Evolutionary conservation across 2,113 vertebrate genomes (phyloP).

Genomic region (Microcebus lehilahytsara): DNA sequence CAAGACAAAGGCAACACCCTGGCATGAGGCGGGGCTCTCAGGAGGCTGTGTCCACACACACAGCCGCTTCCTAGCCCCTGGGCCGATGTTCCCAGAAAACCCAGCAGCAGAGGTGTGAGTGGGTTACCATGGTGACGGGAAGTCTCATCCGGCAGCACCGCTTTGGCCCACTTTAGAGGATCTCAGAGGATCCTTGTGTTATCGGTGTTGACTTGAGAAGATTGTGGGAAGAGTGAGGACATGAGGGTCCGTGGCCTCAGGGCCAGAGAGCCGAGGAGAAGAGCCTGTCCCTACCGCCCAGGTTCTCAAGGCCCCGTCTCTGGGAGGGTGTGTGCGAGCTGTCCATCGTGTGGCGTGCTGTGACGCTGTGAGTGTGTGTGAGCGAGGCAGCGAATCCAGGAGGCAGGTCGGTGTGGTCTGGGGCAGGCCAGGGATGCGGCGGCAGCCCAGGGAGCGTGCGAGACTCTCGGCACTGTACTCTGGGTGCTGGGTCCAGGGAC

Average conservation of each 20-base stretch:
- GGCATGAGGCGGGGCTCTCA: slow-evolving; percentile 61
- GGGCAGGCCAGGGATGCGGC: background rate
- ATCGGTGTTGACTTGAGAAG: slow-evolving; percentile 47
- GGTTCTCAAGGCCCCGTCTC: background rate
- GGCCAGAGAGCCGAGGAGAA: background rate
- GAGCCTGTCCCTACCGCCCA: background rate
- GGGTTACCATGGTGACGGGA: slow-evolving; percentile 83
- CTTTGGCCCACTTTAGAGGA: slow-evolving; percentile 81
- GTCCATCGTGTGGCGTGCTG: background rate
- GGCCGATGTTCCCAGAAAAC: slow-evolving; percentile 80
- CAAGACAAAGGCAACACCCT: slow-evolving; percentile 10
- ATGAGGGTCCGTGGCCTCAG: background rate
- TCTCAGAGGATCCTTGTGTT: slow-evolving; percentile 79
- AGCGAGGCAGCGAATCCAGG: background rate
- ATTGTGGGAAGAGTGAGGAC: background rate
- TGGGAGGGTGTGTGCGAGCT: background rate
- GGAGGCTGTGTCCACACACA: slow-evolving; percentile 64
- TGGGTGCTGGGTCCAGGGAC: background rate
- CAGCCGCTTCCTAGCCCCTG: slow-evolving; percentile 70
- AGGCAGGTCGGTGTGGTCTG: background rate
- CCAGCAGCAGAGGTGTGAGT: slow-evolving; percentile 80
- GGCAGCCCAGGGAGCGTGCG: background rate
- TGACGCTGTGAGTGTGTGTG: background rate
- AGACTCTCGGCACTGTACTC: background rate
- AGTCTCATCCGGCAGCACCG: slow-evolving; percentile 77